These are phyloP conservation scores for Philypnodon macrostomus DNA, from an alignment of 2,797 vertebrate species.

Conservation along the genomic window DNA sequence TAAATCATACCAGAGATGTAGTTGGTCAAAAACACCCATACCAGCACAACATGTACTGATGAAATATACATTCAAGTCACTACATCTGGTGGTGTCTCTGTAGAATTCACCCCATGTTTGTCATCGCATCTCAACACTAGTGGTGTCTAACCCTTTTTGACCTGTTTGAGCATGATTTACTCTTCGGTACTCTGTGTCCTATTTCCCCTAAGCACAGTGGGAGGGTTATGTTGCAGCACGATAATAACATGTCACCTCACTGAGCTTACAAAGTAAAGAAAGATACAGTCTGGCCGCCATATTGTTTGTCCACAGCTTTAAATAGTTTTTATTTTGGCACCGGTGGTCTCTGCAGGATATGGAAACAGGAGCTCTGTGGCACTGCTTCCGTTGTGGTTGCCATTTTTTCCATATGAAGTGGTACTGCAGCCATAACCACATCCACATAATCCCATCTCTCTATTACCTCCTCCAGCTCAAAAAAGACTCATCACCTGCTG, in stretches of 20 bases:
- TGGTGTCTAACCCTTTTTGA: slow-evolving; percentile 5
- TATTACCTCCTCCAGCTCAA: slow-evolving; percentile 41
- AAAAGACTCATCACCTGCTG: slow-evolving; percentile 43
- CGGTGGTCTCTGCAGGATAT: slow-evolving; percentile 50
- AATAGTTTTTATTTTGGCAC: slow-evolving; percentile 62
- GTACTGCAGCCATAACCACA: slow-evolving; percentile 24
- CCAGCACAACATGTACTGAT: too few species aligned
- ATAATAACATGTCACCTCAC: slow-evolving; percentile 29
- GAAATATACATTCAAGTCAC: slow-evolving; percentile 1
- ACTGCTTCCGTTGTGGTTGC: slow-evolving; percentile 48
- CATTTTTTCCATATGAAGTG: slow-evolving; percentile 49
- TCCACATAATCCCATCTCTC: slow-evolving; percentile 35
- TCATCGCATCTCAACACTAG: slow-evolving; percentile 11
- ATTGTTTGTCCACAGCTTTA: slow-evolving; percentile 54
- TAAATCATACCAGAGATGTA: too few species aligned
- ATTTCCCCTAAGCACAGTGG: slow-evolving; percentile 31
- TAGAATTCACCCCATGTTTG: slow-evolving; percentile 14
- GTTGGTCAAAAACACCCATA: too few species aligned
- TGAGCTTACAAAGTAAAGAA: slow-evolving; percentile 26
- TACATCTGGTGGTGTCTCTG: slow-evolving; percentile 16
- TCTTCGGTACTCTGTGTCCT: slow-evolving; percentile 22
- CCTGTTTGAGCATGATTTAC: slow-evolving; percentile 28
- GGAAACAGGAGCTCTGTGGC: slow-evolving; percentile 50
- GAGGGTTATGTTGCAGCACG: slow-evolving; percentile 47
- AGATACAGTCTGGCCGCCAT: slow-evolving; percentile 26